Conservation (phyloP, 2,113 vertebrate genomes). For the Malurus alboscapulatus region DNA sequence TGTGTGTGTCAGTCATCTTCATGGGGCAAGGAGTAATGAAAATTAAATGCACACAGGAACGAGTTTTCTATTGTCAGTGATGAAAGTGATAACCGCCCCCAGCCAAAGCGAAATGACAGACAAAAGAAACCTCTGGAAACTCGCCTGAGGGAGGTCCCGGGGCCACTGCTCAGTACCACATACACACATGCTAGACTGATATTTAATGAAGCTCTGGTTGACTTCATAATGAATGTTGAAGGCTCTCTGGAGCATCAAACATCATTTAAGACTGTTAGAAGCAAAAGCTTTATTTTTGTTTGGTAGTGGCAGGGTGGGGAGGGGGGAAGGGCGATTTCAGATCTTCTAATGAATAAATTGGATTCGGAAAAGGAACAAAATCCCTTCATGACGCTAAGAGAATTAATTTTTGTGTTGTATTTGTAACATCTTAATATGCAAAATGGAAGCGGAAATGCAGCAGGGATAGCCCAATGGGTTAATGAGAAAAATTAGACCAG, state of each 20-base stretch:
- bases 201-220: slow-evolving; percentile 64
- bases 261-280: slow-evolving; percentile 39
- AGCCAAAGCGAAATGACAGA: slow-evolving; percentile 68
- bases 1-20: slow-evolving; percentile 56
- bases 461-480: neutral
- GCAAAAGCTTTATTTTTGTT: slow-evolving; percentile 34
- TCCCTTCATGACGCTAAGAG: neutral
- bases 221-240: slow-evolving; percentile 65
- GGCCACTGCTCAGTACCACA: slow-evolving; percentile 28
- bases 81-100: slow-evolving; percentile 57
- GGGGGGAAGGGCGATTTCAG: neutral
- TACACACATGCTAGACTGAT: slow-evolving; percentile 57
- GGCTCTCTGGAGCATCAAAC: slow-evolving; percentile 55
- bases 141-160: slow-evolving; percentile 29
- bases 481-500: neutral
- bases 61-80: slow-evolving; percentile 64
- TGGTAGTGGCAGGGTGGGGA: rapidly evolving
- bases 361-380: neutral
- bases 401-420: neutral
- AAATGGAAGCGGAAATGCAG: neutral
- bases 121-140: slow-evolving; percentile 63
- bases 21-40: slow-evolving; percentile 43
- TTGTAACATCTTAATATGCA: neutral
- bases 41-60: slow-evolving; percentile 60
- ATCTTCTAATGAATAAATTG: neutral